These are phyloP conservation scores for Reticulitermes speratus DNA, from an alignment of 1,140 invertebrate species.

Conservation along the genomic window DNA sequence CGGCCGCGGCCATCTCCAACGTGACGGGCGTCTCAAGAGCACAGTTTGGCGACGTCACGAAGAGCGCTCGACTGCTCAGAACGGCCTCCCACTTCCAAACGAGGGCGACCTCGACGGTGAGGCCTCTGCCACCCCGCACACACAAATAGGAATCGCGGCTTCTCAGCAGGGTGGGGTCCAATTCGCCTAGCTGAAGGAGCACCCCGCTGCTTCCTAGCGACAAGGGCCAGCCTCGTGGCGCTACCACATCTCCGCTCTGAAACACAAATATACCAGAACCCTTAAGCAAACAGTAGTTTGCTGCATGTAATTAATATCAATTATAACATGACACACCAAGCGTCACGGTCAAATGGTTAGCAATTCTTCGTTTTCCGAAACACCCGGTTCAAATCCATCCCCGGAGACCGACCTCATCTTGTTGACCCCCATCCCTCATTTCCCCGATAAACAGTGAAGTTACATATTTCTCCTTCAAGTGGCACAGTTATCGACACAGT, in stretches of 20 bases:
- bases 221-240: conserved; percentile 52
- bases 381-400: too few relatives aligned
- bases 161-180: conserved; percentile 50
- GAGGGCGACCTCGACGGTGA: conserved; percentile 46
- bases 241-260: conserved; percentile 50
- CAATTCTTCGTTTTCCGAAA: too few relatives aligned
- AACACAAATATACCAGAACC: conserved; percentile 30
- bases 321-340: too few relatives aligned
- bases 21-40: conserved; percentile 40
- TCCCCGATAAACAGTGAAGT: too few relatives aligned
- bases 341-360: too few relatives aligned
- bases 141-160: conserved; percentile 55
- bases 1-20: conserved; percentile 36
- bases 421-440: too few relatives aligned
- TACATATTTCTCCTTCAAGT: too few relatives aligned
- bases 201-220: conserved; percentile 48
- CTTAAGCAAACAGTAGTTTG: too few relatives aligned
- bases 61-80: conserved; percentile 51
- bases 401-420: too few relatives aligned
- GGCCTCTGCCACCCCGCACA: conserved; percentile 46
- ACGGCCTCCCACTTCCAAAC: conserved; percentile 48
- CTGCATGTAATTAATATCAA: too few relatives aligned
- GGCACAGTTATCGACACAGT: too few relatives aligned
- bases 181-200: conserved; percentile 50
- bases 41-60: conserved; percentile 46